Percentiles rank a stretch among this genome's conserved stretches.
Evolutionary conservation across 1,140 invertebrate genomes (phyloP).

Genomic region (Neodiprion virginianus): DNA sequence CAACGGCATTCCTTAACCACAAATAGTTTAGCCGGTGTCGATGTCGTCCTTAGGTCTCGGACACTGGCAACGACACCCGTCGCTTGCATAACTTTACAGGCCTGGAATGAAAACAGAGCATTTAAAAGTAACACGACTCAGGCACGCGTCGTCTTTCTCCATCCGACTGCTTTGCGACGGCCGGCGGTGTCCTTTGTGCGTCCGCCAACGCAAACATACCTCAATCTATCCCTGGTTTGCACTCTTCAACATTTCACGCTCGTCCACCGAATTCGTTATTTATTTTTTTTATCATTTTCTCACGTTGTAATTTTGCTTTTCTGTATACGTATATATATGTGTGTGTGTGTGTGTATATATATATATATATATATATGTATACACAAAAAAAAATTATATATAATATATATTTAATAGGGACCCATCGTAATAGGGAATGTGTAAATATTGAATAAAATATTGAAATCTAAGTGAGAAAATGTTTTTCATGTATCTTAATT

Average conservation of each 20-base stretch:
- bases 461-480: no score
- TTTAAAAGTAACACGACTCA: neutral
- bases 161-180: neutral
- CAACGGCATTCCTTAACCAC: constrained; percentile 50
- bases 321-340: neutral
- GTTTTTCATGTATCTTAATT: no score
- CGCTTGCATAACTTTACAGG: constrained; percentile 45
- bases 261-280: no score
- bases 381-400: neutral
- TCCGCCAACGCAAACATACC: constrained; percentile 11
- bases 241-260: neutral
- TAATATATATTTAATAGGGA: no score
- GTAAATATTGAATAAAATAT: no score
- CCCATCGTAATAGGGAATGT: no score
- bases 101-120: constrained; percentile 34
- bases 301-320: no score
- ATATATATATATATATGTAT: neutral
- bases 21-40: constrained; percentile 42
- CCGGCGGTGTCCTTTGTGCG: constrained; percentile 8
- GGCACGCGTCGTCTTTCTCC: constrained; percentile 6
- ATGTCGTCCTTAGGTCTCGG: constrained; percentile 9
- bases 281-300: no score
- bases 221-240: neutral
- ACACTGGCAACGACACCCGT: constrained; percentile 21
- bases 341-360: no score